Base-by-base conservation (phyloP, 2,888 invertebrate species). In the Hanleya hanleyi region DNA sequence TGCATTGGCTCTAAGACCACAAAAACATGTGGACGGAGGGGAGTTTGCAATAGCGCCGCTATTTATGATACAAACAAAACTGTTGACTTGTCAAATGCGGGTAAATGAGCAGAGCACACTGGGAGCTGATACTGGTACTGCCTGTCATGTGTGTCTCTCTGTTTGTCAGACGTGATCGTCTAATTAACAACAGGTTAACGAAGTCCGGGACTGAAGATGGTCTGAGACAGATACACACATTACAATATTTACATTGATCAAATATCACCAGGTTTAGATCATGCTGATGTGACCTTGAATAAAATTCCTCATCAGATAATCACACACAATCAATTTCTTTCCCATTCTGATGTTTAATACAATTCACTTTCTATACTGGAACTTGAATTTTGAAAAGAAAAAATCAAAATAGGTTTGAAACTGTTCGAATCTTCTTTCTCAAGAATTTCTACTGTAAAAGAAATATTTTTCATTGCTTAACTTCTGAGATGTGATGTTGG, bases 11-110 rank as follows among this genome's bases (percentile, higher is more conserved):
- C 26, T 51, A 7, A 15, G 15, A 29, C 57, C 22, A 15, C 29
- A 32, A 4, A 57, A 57, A 57, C 57, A 57, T 57, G 57, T 57
- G 57, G 57, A 57, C 57, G 15, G 29, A 29, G 57, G 57, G 57
- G 26, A 57, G 26, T 15, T 29, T 15, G 57, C 29, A 57, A 57
- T 57, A 32, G 57, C 57, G 15, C 26, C 29, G 15, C 12, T 57
- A 57, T 57, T 57, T 57, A 57, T 57, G 57, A 57, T 57, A 57
- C 57, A 57, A 57, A 57, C 57, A 57, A 57, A 57, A 22, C 12
- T 57, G 57, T 57, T 57, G 22, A 9, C 32, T 57, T 57, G 26
- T 29, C 57, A 57, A 57, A 57, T 57, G 57, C 29, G 57, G 22
- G 22, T 22, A 57, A 57, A 57, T 57, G 29, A 57, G 26, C 15